Base-by-base conservation (phyloP, 1,140 invertebrate genomes). In the Pristionchus pacificus region DNA sequence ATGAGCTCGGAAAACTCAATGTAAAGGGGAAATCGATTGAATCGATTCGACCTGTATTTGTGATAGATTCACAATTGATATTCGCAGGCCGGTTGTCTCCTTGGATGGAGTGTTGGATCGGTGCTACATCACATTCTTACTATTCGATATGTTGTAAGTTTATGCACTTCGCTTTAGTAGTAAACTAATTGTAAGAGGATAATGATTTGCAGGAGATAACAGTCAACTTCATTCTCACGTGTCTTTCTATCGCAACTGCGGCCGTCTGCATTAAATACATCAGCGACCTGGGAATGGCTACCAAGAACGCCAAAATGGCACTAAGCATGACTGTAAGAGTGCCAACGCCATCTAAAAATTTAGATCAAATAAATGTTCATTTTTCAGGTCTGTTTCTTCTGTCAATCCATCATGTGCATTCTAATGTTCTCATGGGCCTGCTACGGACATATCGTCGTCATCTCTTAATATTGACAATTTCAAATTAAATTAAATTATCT, bases 371-470 rank as follows among this genome's bases (percentile, higher is more conserved):
- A n/a, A n/a, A n/a, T n/a, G n/a, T n/a, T n/a, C n/a, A n/a, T n/a
- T n/a, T n/a, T n/a, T n/a, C 60, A 61, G 60, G 30, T n/a, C 6
- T 61, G 60, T n/a, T 61, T 61, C 60, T 6, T 61, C 6, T 6
- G 6, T 6, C 60, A 61, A n/a, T 10, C 60, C n/a, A 61, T 61
- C 60, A n/a, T 61, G 27, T 61, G 60, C 30, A 28, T 61, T 28
- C 60, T 61, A 6, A 61, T 61, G 60, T n/a, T 61, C 60, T 28
- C 27, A 28, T 61, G 60, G 60, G 60, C 60, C 15, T 31, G 27
- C 60, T 61, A 61, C 60, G 60, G 60, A 6, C 6, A 61, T n/a
- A 61, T 61, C 60, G n/a, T 61, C n/a, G 60, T 61, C 27, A 10
- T 61, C 60, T 49, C 38, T n/a, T n/a, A n/a, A n/a, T n/a, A n/a